Evolutionary conservation across 2,888 invertebrate species (phyloP), one percentile per base, ranked within the genome.

Genomic region (Cylloceria caligata): DNA sequence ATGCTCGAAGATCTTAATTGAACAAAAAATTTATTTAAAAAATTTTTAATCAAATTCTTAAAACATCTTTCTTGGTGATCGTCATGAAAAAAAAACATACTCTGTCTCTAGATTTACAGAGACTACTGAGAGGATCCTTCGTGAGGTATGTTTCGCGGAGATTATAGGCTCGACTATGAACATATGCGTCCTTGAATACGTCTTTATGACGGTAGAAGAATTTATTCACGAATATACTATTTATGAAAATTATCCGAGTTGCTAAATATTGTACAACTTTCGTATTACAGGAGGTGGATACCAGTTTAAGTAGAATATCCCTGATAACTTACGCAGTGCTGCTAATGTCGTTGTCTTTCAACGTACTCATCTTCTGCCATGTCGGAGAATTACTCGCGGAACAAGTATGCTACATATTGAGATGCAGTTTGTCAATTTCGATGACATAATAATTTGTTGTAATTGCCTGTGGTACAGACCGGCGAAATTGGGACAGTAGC

Each of bases 141-240:
- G 88, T 16, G 87, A 86, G 24, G 86, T 90, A 21, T 90, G 89
- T 77, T 83, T 91, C 19, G 87, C 90, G 4, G 91, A 91, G 82
- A 80, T 91, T n/a, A 75, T 91, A 0, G 90, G 89, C 0, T 89
- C 89, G 65, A 90, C 90, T 3, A 24, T 91, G 34, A 89, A 89
- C 19, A 90, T 91, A 73, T 91, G 91, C 42, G 88, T 90, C 13
- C 81, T 91, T 1, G 91, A 89, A 74, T 91, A 89, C 75, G 89
- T 89, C 73, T 85, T 88, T 39, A 86, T 91, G 16, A 88, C 86
- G 88, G 91, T 90, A 88, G 19, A 30, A 69, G 36, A 30, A n/a
- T n/a, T 19, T 9, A 27, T n/a, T 30, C 24, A 21, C 13, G 1
- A 42, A 64, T n/a, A n/a, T n/a, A n/a, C n/a, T n/a, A 71, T 13